Base-by-base conservation (phyloP, 2,888 invertebrate species). In the Mesoligia furuncula region DNA sequence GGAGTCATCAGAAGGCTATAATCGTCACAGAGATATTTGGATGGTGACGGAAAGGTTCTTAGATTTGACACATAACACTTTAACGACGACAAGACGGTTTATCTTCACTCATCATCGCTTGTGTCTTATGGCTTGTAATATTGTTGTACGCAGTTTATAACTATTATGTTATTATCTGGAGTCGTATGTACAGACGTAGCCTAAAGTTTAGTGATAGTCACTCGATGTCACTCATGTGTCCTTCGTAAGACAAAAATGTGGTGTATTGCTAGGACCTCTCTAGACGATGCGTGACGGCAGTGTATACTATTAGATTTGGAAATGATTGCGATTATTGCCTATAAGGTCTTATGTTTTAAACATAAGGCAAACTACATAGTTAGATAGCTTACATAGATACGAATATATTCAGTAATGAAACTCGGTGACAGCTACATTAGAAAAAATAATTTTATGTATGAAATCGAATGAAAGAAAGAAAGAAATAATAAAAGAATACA, bases 181-280 rank as follows among this genome's bases (percentile, higher is more conserved):
- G 15, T 24, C 45, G 48, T 45, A 77, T 48, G 62, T 70, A 74
- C 51, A 57, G 39, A 79, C 69, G n/a, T 36, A 73, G 54, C 9
- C 24, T 64, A 64, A 62, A 71, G 48, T 61, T 69, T 72, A 65
- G 75, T 69, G 75, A 59, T 62, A 85, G 59, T 65, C n/a, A 80
- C 24, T 5, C 72, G 72, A 65, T 73, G 69, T 81, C 85, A 39
- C 65, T 70, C 59, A 36, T 31, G 11, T 73, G 70, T 70, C 85
- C 85, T 85, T 83, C 85, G 67, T 61, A 59, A 45, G 39, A 11
- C 81, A 85, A 83, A 81, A 83, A 77, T 75, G 39, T 70, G 4
- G 27, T 20, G 24, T 57, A 59, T 59, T 61, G 27, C 68, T 69
- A 51, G 24, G 51, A 51, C 85, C 81, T 62, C 76, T 76, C 76